Evolutionary conservation across 2,797 vertebrate genomes (phyloP), one percentile per base, ranked within the genome.

Genomic region (Cuniculus paca): DNA sequence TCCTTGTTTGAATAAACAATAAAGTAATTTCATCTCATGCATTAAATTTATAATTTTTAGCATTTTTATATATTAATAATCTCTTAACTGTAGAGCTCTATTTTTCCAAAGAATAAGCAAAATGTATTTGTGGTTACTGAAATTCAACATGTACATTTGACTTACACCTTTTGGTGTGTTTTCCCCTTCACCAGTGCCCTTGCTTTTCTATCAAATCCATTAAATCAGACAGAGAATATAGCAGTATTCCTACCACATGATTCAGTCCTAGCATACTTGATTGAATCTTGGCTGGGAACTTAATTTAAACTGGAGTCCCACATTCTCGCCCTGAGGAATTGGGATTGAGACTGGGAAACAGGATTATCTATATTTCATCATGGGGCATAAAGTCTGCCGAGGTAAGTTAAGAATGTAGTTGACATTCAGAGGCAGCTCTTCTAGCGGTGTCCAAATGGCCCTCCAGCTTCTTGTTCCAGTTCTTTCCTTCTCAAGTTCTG

Each of bases 91-190:
- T 42, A 22, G 58, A 68, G 56, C n/a, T 88, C 26, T 58, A 89
- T 50, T 86, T 91, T 50, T 48, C 70, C 42, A 87, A 77, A 89
- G 70, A 90, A 54, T 12, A 77, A 74, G 42, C 60, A 79, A 85
- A 86, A 77, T 34, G 1, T 39, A 39, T 39, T 39, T 65, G 61
- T 12, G 79, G 52, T 50, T 86, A 90, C 10, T 61, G 9, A n/a
- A 50, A 54, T 88, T n/a, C 10, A 58, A 63, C 54, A 52, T 11
- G 20, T 22, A 52, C 31, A 19, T 58, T 24, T 81, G 26, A 7
- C 10, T 97, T 68, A 22, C 0, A 80, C 9, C 5, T 77, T 81
- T 48, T 60, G 50, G 8, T 52, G n/a, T 61, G 9, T 80, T 95
- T 94, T 63, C 20, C 10, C 26, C 78, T 2, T 88, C 16, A 87